Evolutionary conservation across 2,888 invertebrate species (phyloP).

Genomic region (Mesochorus sp.): DNA sequence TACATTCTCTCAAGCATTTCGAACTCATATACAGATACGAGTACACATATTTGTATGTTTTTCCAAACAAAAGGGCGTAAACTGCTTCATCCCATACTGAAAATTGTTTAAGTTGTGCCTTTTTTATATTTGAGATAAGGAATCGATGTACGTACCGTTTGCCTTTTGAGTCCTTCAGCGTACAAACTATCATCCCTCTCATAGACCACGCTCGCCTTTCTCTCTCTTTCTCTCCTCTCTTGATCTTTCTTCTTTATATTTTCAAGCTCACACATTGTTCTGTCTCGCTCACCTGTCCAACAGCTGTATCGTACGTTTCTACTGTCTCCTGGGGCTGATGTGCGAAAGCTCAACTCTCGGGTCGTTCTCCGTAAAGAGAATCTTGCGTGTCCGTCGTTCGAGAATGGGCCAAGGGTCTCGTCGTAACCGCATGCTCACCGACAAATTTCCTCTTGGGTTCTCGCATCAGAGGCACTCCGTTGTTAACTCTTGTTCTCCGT

Average conservation of each 20-base stretch:
- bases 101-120: not conserved
- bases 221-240: constrained; percentile 5
- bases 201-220: not conserved
- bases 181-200: not conserved
- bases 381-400: constrained; percentile 31
- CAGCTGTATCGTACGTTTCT: constrained; percentile 46
- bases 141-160: not conserved
- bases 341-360: constrained; percentile 27
- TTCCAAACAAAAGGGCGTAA: constrained; percentile 4
- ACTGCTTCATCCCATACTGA: not conserved
- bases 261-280: constrained; percentile 2
- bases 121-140: not conserved
- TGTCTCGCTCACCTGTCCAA: constrained; percentile 3
- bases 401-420: constrained; percentile 14
- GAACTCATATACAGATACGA: not conserved
- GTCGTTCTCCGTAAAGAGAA: constrained; percentile 49
- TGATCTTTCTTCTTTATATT: constrained; percentile 3
- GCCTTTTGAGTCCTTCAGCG: not conserved
- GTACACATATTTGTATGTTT: not conserved
- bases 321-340: constrained; percentile 39
- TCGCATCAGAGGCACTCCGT: not conserved
- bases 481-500: constrained; percentile 13
- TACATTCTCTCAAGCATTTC: constrained; percentile 66
- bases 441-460: constrained; percentile 32
- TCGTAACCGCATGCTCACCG: constrained; percentile 45